Base-by-base conservation (phyloP, 92 coral and sea anemone species). In the Paramuricea clavata region DNA sequence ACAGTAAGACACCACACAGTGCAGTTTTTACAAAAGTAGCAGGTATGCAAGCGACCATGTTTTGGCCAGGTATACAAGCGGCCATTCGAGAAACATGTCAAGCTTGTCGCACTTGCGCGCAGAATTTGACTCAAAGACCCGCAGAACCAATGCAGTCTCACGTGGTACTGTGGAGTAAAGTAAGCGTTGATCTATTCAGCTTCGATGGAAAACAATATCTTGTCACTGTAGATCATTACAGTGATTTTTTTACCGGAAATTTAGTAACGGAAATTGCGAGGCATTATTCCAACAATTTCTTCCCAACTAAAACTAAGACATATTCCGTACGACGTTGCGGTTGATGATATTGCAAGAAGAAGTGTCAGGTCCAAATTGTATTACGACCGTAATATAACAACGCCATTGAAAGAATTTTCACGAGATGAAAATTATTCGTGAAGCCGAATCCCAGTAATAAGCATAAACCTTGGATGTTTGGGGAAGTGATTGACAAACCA, bases 401-500 rank as follows among this genome's bases (percentile, higher is more conserved):
- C 54, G 17, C 76, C 76, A 32, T 60, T 81, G 35, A 67, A 25
- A 16, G 61, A 34, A 52, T 81, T 81, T 33, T 35, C 34, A 43
- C 67, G 39, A 57, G 81, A 81, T 28, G 87, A 87, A 26, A 87
- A 54, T 34, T 76, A 71, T 81, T 36, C 56, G 65, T 87, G 61
- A 87, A 81, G 49, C 91, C 83, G 0, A 47, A 62, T 22, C 90
- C 81, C 2, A 59, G 59, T 0, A 86, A 86, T 65, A 78, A 86
- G 12, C 89, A 78, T 31, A 62, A 86, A 64, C 89, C 89, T 50
- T 86, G 89, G 85, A 86, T 86, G 41, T 77, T 27, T 42, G 85
- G 90, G 17, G 70, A 78, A 21, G 90, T 87, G 17, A 74, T 79
- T 21, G 86, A 76, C 47, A 28, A 57, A 50, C 61, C 85, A n/a